A percentile compares a stretch with the other conserved stretches of the same genome.
phyloP scores from a whole-genome alignment of 1,140 invertebrate genomes.

The Forficula auricularia region DNA sequence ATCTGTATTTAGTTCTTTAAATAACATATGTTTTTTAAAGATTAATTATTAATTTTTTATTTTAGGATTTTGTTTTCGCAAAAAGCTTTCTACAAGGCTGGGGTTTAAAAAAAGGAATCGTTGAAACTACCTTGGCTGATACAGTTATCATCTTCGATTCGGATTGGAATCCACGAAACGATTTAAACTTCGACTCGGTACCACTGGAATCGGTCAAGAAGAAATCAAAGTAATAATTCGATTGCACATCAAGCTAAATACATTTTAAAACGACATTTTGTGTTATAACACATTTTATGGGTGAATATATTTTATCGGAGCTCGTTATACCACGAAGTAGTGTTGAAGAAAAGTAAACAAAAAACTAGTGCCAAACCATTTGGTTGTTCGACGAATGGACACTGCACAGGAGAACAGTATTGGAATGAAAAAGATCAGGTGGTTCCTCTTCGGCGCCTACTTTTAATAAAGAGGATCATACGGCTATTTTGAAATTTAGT shows the following conservation, averaged over 20 bases:
- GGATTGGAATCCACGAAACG: conserved; percentile 99
- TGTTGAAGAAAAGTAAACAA: conserved; percentile 95
- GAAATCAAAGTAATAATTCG: conserved; percentile 82
- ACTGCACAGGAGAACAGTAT: conserved; percentile 90
- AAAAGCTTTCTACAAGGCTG: conserved; percentile 91
- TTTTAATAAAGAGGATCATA: conserved; percentile 94
- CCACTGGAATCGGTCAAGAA: conserved; percentile 97
- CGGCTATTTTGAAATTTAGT: conserved; percentile 95
- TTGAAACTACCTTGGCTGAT: conserved; percentile 96
- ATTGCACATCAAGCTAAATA: no score
- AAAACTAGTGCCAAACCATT: conserved; percentile 98
- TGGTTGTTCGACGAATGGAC: conserved; percentile 98
- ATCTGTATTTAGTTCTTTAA: no score
- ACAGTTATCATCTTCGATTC: conserved; percentile 99
- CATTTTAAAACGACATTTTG: background rate
- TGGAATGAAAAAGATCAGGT: conserved; percentile 64
- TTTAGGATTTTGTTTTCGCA: conserved; percentile 89
- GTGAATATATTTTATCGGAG: conserved; percentile 94
- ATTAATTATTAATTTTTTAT: background rate
- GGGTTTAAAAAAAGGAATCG: conserved; percentile 94
- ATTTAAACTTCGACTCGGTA: conserved; percentile 88
- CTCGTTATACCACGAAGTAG: conserved; percentile 92
- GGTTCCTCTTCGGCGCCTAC: conserved; percentile 55
- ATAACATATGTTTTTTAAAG: conserved; percentile 1
- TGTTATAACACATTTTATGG: conserved; percentile 27